Conservation (phyloP, 2,888 invertebrate genomes). For the Chymomyza caudatula region DNA sequence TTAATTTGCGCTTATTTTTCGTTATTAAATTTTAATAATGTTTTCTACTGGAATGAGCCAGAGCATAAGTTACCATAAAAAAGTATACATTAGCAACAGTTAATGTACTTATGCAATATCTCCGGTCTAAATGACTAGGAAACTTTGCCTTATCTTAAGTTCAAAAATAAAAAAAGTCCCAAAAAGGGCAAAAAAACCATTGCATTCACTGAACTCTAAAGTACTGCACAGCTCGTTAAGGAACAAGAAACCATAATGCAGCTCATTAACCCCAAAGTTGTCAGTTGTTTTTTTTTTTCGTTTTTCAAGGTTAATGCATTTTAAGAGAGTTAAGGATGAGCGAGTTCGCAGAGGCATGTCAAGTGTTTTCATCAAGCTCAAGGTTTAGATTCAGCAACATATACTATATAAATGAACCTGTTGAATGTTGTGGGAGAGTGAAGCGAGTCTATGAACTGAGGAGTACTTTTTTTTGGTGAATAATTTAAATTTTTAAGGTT, state of each 20-base stretch:
- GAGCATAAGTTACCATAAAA: background rate
- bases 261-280: background rate
- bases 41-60: background rate
- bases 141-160: background rate
- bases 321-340: background rate
- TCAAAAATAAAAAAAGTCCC: background rate
- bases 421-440: too few species aligned
- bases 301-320: background rate
- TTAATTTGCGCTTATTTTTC: slow-evolving; percentile 31
- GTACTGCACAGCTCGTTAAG: background rate
- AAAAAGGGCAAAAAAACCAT: background rate
- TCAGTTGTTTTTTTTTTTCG: background rate
- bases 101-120: slow-evolving; percentile 1
- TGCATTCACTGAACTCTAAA: background rate
- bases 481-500: too few species aligned
- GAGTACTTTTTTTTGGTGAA: too few species aligned
- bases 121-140: background rate
- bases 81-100: slow-evolving; percentile 26
- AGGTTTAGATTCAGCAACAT: too few species aligned
- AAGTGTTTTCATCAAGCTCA: background rate
- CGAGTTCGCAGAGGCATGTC: background rate
- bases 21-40: slow-evolving; percentile 1
- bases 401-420: too few species aligned
- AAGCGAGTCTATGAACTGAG: too few species aligned
- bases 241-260: background rate